phyloP scores from a whole-genome alignment of 1,140 invertebrate genomes.

The Leptopilina boulardi region DNA sequence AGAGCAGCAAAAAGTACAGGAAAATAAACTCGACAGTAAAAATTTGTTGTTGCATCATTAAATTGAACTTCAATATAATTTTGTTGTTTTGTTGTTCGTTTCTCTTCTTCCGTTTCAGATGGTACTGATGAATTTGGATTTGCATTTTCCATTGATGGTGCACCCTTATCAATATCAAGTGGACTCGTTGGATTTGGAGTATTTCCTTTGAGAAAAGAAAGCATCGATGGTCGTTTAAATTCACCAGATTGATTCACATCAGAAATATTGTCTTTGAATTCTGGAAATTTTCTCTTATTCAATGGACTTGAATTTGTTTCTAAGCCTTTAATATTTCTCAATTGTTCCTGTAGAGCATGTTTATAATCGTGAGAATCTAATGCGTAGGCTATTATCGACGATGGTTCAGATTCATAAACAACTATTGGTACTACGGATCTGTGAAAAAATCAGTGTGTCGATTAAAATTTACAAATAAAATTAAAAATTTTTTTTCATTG shows the following conservation, averaged over 20 bases:
- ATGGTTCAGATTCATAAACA: constrained; percentile 90
- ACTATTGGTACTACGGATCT: constrained; percentile 82
- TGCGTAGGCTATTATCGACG: constrained; percentile 93
- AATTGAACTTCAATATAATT: constrained; percentile 88
- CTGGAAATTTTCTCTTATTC: constrained; percentile 72
- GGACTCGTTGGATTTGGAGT: constrained; percentile 69
- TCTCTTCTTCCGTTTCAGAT: constrained; percentile 67
- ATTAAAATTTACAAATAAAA: too few relatives aligned
- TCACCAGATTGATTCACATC: constrained; percentile 69
- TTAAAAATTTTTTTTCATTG: constrained; percentile 30
- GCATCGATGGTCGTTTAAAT: constrained; percentile 71
- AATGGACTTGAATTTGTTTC: constrained; percentile 75
- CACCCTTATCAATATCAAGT: constrained; percentile 65
- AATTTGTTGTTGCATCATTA: constrained; percentile 84
- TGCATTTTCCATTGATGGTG: constrained; percentile 56
- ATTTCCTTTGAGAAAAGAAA: constrained; percentile 75
- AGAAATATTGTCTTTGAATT: constrained; percentile 70
- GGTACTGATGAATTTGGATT: constrained; percentile 37
- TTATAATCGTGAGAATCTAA: constrained; percentile 85
- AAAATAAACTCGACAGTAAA: constrained; percentile 90
- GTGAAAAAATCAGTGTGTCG: too few relatives aligned
- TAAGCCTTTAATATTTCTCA: constrained; percentile 60
- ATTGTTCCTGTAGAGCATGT: constrained; percentile 77
- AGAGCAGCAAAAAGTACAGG: constrained; percentile 90
- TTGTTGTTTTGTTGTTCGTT: constrained; percentile 68